Conservation (phyloP, 2,113 vertebrate species). For the Guaruba guarouba region DNA sequence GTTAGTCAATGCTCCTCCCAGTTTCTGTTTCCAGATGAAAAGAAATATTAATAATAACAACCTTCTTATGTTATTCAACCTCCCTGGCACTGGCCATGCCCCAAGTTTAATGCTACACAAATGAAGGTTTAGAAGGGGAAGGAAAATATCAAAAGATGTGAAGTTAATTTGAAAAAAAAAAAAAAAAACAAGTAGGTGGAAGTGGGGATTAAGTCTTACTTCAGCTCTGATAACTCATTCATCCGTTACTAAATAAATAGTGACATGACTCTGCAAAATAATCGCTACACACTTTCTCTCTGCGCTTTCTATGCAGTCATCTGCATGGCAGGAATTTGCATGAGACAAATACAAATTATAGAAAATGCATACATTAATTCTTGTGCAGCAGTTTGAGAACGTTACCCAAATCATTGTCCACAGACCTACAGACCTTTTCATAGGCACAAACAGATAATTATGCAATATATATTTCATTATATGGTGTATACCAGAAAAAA, state of each 20-base stretch:
- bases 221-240: constrained; percentile 3
- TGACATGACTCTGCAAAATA: neutral
- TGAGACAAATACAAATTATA: neutral
- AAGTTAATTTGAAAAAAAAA: neutral
- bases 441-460: fast-evolving
- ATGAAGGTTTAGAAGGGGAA: neutral
- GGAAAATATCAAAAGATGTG: neutral
- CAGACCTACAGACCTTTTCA: neutral
- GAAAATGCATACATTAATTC: neutral
- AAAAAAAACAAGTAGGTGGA: neutral
- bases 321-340: constrained; percentile 30
- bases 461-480: fast-evolving
- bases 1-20: neutral
- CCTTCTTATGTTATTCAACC: neutral
- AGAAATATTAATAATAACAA: constrained; percentile 5
- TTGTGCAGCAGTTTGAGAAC: neutral
- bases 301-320: neutral
- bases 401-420: neutral
- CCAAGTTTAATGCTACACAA: neutral
- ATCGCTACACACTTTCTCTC: neutral
- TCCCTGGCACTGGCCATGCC: neutral
- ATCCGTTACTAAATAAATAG: constrained; percentile 2
- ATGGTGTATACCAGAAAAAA: neutral
- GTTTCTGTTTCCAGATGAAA: neutral
- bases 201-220: neutral